Conservation (phyloP, 2,888 invertebrate genomes). For the Caenorhabditis becei region DNA sequence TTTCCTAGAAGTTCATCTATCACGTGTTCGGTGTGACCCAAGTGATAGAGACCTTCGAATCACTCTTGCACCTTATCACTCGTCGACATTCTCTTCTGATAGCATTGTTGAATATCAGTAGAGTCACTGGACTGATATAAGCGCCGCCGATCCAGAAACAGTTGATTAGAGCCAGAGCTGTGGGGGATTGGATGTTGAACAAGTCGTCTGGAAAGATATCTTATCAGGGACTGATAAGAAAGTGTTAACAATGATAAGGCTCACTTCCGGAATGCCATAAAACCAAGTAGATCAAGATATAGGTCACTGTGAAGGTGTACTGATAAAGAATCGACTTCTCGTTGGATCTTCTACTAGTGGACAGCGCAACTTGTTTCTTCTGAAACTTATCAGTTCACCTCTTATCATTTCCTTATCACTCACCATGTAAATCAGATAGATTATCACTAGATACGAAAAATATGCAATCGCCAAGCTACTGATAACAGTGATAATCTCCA, state of each 20-base stretch:
- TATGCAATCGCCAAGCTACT: background rate
- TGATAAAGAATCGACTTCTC: background rate
- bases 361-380: constrained; percentile 1
- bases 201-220: background rate
- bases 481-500: background rate
- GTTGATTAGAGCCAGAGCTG: background rate
- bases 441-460: background rate
- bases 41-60: background rate
- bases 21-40: too few relatives aligned
- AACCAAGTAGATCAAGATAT: background rate
- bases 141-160: background rate
- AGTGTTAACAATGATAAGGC: too few relatives aligned
- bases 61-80: background rate
- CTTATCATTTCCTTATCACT: too few relatives aligned
- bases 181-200: background rate
- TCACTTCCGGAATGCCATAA: background rate
- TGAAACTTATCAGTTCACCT: background rate
- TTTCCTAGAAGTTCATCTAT: too few relatives aligned
- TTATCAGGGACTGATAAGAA: too few relatives aligned
- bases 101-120: background rate
- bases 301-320: background rate
- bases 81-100: background rate
- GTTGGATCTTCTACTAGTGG: background rate
- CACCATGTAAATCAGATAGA: background rate
- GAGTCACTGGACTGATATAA: background rate